These are phyloP conservation scores for Gallinago stenura DNA, from an alignment of 2,797 vertebrate species.

Conservation along the genomic window DNA sequence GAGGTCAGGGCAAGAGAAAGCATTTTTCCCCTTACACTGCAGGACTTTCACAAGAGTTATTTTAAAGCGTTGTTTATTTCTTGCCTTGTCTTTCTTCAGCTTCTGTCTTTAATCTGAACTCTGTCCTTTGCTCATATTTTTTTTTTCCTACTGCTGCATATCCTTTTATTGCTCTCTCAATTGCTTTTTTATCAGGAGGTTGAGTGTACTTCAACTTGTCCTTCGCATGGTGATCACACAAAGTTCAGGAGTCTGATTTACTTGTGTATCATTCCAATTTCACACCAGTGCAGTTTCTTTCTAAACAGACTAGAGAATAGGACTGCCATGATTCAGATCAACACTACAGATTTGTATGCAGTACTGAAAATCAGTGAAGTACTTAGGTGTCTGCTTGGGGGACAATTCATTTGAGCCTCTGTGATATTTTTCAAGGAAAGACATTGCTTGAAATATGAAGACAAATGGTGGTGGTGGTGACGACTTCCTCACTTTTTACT, in stretches of 20 bases:
- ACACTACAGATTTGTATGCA: not conserved
- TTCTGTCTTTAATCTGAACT: conserved; percentile 58
- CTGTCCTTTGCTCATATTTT: conserved; percentile 8
- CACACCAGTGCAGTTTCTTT: not conserved
- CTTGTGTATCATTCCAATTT: not conserved
- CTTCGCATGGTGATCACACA: not conserved
- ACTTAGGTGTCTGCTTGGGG: not conserved
- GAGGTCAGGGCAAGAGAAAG: conserved; percentile 27
- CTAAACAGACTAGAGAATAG: not conserved
- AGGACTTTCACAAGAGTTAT: conserved; percentile 38
- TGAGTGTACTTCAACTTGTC: conserved; percentile 23
- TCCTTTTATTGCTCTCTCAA: conserved; percentile 36
- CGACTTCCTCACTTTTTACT: not conserved
- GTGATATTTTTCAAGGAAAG: not conserved
- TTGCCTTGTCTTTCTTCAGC: conserved; percentile 19
- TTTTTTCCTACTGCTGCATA: not conserved
- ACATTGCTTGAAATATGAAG: not conserved
- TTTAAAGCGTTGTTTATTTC: conserved; percentile 53
- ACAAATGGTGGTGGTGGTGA: not conserved
- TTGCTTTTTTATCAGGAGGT: conserved; percentile 38
- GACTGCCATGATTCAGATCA: not conserved
- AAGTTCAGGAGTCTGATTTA: conserved; percentile 20
- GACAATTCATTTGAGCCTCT: not conserved
- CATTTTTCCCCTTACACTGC: conserved; percentile 28
- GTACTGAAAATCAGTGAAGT: not conserved